Percentiles rank a stretch among this genome's conserved stretches.
Evolutionary conservation across 2,797 vertebrate genomes (phyloP).

Genomic region (Hypotaenidia philippensis): DNA sequence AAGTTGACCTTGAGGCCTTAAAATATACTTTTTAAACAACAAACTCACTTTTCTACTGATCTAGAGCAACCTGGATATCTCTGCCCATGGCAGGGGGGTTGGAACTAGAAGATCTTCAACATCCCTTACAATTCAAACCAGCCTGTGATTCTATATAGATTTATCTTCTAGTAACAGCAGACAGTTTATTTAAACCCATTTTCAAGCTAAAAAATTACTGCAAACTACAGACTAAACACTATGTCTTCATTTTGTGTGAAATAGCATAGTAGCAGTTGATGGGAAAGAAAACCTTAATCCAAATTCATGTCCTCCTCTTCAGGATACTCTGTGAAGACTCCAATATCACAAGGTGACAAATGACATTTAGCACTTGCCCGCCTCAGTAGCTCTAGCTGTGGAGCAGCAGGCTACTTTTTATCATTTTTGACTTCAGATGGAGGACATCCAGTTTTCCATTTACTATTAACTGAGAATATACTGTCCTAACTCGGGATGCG

Average conservation of each 20-base stretch:
- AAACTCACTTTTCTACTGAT: neutral
- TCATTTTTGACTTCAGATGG: conserved; percentile 34
- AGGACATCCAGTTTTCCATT: conserved; percentile 19
- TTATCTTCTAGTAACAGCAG: neutral
- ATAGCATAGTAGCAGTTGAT: neutral
- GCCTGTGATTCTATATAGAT: neutral
- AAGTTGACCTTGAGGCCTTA: neutral
- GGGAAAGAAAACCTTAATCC: neutral
- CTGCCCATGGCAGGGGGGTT: no score
- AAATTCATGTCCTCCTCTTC: neutral
- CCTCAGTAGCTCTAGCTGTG: conserved; percentile 7
- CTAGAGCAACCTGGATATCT: neutral
- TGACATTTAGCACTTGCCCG: neutral
- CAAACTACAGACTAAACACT: neutral
- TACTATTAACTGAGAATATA: neutral
- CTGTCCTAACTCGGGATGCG: neutral
- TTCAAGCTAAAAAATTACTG: neutral
- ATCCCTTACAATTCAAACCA: no score
- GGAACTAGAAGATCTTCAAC: no score
- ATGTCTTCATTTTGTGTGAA: neutral
- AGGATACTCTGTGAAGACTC: conserved; percentile 7
- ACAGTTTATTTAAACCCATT: neutral
- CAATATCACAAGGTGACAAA: neutral
- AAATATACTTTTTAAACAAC: neutral
- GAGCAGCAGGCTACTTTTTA: neutral